A percentile compares a stretch with the other conserved stretches of the same genome.
These are phyloP conservation scores for Dicycla oo DNA, from an alignment of 2,888 invertebrate genomes.

Conservation along the genomic window DNA sequence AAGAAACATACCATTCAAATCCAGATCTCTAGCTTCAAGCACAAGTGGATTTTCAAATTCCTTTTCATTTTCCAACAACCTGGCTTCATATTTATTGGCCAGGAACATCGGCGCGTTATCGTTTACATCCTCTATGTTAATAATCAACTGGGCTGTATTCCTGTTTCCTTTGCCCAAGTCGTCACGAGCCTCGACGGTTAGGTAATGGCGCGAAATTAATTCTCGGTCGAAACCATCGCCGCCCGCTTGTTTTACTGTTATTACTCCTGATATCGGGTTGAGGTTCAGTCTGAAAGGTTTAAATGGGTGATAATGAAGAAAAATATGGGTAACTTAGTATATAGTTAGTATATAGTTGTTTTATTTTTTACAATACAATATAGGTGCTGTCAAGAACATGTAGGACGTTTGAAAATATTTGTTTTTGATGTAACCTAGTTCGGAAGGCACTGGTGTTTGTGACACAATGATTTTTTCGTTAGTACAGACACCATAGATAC, in stretches of 20 bases:
- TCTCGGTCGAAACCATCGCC: slow-evolving; percentile 96
- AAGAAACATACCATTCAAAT: slow-evolving; percentile 92
- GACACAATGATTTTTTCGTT: no score
- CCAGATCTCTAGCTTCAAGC: slow-evolving; percentile 95
- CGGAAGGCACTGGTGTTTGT: no score
- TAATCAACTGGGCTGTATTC: slow-evolving; percentile 95
- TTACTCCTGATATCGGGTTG: slow-evolving; percentile 95
- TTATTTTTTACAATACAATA: no score
- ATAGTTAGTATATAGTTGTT: no score
- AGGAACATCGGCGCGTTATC: slow-evolving; percentile 97
- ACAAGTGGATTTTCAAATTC: slow-evolving; percentile 94
- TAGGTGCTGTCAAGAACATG: no score
- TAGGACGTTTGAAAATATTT: no score
- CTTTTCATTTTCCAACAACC: slow-evolving; percentile 95
- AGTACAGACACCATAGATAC: no score
- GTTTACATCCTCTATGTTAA: slow-evolving; percentile 96
- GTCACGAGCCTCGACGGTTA: slow-evolving; percentile 97
- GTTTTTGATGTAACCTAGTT: no score
- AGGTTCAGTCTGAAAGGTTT: slow-evolving; percentile 92
- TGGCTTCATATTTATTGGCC: slow-evolving; percentile 95
- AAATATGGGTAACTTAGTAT: no score
- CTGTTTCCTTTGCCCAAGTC: slow-evolving; percentile 94
- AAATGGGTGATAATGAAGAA: background rate
- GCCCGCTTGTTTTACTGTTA: slow-evolving; percentile 94
- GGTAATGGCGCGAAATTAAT: slow-evolving; percentile 94